Percentiles rank a stretch among this genome's conserved stretches.
Evolutionary conservation across 2,113 vertebrate species (phyloP).

Genomic region (Tragelaphus strepsiceros): DNA sequence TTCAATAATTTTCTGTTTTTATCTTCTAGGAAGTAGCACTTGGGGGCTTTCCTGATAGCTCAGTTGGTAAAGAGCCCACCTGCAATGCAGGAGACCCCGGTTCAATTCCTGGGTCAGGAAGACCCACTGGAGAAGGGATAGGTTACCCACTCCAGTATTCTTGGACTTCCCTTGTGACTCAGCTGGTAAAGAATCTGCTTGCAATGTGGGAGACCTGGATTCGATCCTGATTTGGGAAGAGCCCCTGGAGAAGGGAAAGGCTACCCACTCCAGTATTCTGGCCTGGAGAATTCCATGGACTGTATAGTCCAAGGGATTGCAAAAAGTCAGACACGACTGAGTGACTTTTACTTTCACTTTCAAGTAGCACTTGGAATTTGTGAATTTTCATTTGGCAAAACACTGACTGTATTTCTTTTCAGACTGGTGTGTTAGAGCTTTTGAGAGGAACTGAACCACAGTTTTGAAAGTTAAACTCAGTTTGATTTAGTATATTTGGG

Average conservation of each 20-base stretch:
- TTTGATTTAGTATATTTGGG: slow-evolving; percentile 1
- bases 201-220: not conserved
- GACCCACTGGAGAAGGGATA: not conserved
- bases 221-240: not conserved
- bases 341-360: not conserved
- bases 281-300: not conserved
- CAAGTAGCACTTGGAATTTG: not conserved
- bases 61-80: not conserved
- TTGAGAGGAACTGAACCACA: not conserved
- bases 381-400: not conserved
- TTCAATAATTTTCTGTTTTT: not conserved
- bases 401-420: not conserved
- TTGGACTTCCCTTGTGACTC: not conserved
- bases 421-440: not conserved
- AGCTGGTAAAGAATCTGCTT: not conserved
- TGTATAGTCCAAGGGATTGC: not conserved
- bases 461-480: not conserved
- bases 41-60: not conserved
- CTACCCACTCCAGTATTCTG: not conserved
- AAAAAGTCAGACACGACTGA: not conserved
- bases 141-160: not conserved
- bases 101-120: not conserved
- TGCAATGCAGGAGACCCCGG: not conserved
- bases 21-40: not conserved
- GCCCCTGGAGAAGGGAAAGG: not conserved